Base-by-base conservation (phyloP, 2,888 invertebrate species). In the Neuroscelio doddi region DNA sequence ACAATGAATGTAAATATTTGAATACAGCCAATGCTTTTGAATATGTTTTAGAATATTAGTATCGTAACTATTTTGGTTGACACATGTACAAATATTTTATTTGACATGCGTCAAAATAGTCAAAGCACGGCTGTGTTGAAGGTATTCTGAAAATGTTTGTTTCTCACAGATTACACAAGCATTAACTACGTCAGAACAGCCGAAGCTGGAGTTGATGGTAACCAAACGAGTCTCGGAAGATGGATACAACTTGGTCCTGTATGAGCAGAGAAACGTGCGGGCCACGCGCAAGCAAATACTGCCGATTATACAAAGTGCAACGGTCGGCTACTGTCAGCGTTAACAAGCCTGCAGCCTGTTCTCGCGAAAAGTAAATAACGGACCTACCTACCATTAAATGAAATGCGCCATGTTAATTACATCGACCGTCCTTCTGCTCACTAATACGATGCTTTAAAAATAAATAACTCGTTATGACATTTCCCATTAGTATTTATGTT, bases 271-370 rank as follows among this genome's bases (percentile, higher is more conserved):
- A 0, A 91, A 92, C 74, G 76, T 89, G 0, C 85, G 86, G 36
- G 88, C 88, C 0, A 89, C 91, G 0, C 86, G 93, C 17, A 93
- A 93, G 78, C 91, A 92, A 75, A 88, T 91, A 65, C 82, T 92
- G 53, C 91, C 91, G 0, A 86, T 90, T 15, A 73, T 92, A 9
- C 87, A 86, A 70, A 82, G 85, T n/a, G 86, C 87, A 53, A 57
- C 71, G 61, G 64, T 61, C 34, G 65, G 41, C 51, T 50, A 36
- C 53, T 61, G 56, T 65, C 65, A 50, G 46, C 66, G 69, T 70
- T 75, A 69, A 72, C 68, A 64, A 57, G 55, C 52, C 47, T 58
- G 53, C 56, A 55, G 51, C 42, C 57, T 50, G 58, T 53, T 58
- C 53, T 49, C 36, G 42, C 38, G 29, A 34, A 46, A 49, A 50